Evolutionary conservation across 1,140 invertebrate genomes (phyloP).

Genomic region (Plectrocnemia conspersa): DNA sequence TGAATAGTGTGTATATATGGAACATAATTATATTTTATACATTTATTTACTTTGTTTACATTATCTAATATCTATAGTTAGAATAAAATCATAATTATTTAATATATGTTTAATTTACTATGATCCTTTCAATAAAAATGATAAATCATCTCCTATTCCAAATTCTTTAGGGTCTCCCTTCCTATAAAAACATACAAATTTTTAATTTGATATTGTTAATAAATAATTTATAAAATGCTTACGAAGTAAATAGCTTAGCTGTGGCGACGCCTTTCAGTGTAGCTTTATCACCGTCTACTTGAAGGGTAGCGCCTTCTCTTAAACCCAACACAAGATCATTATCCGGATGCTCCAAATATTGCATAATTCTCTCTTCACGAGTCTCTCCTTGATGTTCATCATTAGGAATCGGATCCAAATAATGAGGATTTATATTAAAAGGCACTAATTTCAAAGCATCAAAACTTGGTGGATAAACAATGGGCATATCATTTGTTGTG

Average conservation of each 20-base stretch:
- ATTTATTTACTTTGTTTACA: too few relatives aligned
- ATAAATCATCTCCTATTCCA: slow-evolving; percentile 55
- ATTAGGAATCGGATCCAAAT: slow-evolving; percentile 59
- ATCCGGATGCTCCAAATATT: slow-evolving; percentile 60
- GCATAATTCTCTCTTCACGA: slow-evolving; percentile 63
- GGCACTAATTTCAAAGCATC: slow-evolving; percentile 68
- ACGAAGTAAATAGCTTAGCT: slow-evolving; percentile 64
- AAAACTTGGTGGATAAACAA: slow-evolving; percentile 71
- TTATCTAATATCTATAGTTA: too few relatives aligned
- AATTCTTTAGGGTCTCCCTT: slow-evolving; percentile 50
- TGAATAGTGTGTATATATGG: too few relatives aligned
- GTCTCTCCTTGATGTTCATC: slow-evolving; percentile 71
- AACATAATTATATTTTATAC: too few relatives aligned
- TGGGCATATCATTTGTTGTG: slow-evolving; percentile 85
- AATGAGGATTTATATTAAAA: slow-evolving; percentile 86
- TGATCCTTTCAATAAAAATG: slow-evolving; percentile 59
- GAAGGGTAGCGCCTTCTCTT: slow-evolving; percentile 64
- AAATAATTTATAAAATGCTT: slow-evolving; percentile 39
- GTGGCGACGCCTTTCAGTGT: slow-evolving; percentile 57
- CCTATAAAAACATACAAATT: slow-evolving; percentile 43
- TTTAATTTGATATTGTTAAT: not conserved
- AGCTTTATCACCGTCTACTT: slow-evolving; percentile 57
- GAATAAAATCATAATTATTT: too few relatives aligned
- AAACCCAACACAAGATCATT: slow-evolving; percentile 62
- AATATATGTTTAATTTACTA: too few relatives aligned